Evolutionary conservation across 2,113 vertebrate genomes (phyloP), one percentile per base, ranked within the genome.

Genomic region (Rhineura floridana): DNA sequence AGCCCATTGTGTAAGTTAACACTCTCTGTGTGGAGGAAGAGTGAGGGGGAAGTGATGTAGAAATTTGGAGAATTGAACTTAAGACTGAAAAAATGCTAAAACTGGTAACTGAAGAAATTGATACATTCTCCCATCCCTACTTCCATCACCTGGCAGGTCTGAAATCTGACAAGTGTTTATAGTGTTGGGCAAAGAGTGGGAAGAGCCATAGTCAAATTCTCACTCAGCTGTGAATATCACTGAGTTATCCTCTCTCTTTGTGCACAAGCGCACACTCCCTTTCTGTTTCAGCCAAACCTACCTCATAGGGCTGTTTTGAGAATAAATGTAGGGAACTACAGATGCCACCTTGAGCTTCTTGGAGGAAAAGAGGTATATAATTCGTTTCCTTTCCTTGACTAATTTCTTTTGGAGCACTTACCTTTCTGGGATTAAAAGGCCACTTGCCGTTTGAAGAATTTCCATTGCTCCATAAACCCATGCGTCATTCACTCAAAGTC

Each of bases 401-500:
- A 33, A 2, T 4, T 44, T 52, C 9, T 46, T 50, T 36, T 70
- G 23, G 50, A n/a, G 39, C n/a, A 55, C 25, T 15, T 62, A 63
- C 79, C 55, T 62, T 72, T 6, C 25, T 15, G 12, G 8, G n/a
- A 42, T 63, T 11, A 88, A 39, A 65, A 50, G 70, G 17, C 13
- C 36, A 17, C 59, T 75, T 83, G 67, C 55, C 28, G 21, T 75
- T 59, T 39, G 8, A 63, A 59, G 19, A 42, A 65, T 3, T 23
- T 65, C 19, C 79, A 83, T 46, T 36, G 82, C 42, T 73, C 80
- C 82, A 19, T 50, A 25, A 19, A 2, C 19, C 5, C n/a, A 77
- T 79, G 36, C 82, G 52, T 44, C 90, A 30, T 65, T 89, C 42
- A 78, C 62, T 85, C 39, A 62, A 82, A 86, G 52, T 75, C 88